Conservation (phyloP, 2,888 invertebrate genomes). For the Herminia tarsipennalis region DNA sequence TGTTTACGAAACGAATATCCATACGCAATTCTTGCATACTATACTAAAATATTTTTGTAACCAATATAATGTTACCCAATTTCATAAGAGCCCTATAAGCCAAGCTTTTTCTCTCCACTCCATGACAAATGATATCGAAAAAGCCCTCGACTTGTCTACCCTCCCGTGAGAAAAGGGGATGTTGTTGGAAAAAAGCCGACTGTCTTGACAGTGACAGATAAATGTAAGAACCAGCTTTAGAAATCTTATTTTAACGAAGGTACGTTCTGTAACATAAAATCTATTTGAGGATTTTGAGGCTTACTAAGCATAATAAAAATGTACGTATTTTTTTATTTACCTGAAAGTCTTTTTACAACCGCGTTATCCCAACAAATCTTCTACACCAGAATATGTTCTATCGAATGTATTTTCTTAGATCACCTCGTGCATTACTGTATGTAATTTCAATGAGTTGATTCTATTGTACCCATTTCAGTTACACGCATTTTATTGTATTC, state of each 20-base stretch:
- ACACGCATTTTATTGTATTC: slow-evolving; percentile 26
- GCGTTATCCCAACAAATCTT: not conserved
- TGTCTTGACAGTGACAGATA: slow-evolving; percentile 20
- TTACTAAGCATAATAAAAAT: not conserved
- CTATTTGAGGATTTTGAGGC: too few species aligned
- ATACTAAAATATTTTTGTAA: slow-evolving; percentile 19
- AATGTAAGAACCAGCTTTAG: slow-evolving; percentile 13
- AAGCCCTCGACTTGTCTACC: slow-evolving; percentile 1
- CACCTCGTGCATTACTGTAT: slow-evolving; percentile 20
- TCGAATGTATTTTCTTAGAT: slow-evolving; percentile 19
- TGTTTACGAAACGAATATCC: too few species aligned
- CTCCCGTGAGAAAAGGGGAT: slow-evolving; percentile 9
- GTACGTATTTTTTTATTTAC: not conserved
- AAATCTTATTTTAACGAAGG: not conserved
- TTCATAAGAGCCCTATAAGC: slow-evolving; percentile 5
- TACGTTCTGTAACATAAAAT: not conserved
- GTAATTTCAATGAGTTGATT: slow-evolving; percentile 27
- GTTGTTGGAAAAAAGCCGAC: slow-evolving; percentile 9
- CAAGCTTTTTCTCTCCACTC: not conserved
- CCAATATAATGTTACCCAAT: slow-evolving; percentile 10
- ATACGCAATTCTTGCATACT: too few species aligned
- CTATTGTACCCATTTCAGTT: slow-evolving; percentile 32
- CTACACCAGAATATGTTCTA: not conserved
- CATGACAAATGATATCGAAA: slow-evolving; percentile 4
- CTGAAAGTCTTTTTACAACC: not conserved